Evolutionary conservation across 2,888 invertebrate genomes (phyloP).

Genomic region (Tortricodes alternella): DNA sequence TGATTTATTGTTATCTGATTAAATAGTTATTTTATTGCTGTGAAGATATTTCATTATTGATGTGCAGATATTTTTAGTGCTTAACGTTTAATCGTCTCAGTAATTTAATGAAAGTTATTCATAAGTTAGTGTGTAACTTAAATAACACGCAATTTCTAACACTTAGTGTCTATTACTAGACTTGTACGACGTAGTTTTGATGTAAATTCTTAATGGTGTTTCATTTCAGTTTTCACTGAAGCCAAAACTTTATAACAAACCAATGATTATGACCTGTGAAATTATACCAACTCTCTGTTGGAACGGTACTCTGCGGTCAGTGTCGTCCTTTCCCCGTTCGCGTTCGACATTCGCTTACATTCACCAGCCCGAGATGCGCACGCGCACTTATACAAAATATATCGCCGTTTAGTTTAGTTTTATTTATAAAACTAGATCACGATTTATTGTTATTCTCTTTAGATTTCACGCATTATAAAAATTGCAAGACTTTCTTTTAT

Average conservation of each 20-base stretch:
- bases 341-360: constrained; percentile 33
- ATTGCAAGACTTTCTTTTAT: too few species aligned
- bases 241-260: too few species aligned
- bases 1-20: constrained; percentile 13
- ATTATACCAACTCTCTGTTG: constrained; percentile 18
- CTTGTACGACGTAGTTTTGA: too few species aligned
- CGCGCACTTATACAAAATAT: neutral
- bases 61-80: neutral
- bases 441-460: too few species aligned
- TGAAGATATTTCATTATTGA: constrained; percentile 3
- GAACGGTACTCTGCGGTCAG: constrained; percentile 26
- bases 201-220: too few species aligned
- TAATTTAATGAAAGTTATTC: neutral
- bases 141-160: neutral
- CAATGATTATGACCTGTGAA: too few species aligned
- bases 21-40: constrained; percentile 2
- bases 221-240: too few species aligned
- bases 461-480: too few species aligned
- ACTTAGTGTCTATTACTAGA: neutral
- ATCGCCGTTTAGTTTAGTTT: too few species aligned
- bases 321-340: constrained; percentile 34
- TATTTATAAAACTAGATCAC: too few species aligned
- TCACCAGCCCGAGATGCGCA: constrained; percentile 17
- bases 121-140: neutral
- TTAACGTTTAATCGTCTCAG: neutral